These are phyloP conservation scores for Lamellibrachia luymesi DNA, from an alignment of 1,140 invertebrate species.

Conservation along the genomic window DNA sequence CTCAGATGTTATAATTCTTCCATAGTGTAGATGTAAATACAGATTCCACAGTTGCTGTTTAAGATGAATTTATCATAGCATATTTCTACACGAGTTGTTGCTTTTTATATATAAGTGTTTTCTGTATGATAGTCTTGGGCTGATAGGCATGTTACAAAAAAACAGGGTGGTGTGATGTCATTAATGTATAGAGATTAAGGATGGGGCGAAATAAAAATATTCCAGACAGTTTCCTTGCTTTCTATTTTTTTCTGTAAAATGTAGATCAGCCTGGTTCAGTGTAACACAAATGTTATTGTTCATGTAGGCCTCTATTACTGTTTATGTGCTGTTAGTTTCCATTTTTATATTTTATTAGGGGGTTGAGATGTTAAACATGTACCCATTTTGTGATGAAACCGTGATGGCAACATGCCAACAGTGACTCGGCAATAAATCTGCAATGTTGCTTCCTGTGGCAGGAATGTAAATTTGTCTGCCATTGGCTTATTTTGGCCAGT, in stretches of 20 bases:
- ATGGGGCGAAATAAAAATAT: background rate
- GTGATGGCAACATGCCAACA: too few relatives aligned
- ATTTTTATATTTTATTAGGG: background rate
- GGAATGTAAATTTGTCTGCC: too few relatives aligned
- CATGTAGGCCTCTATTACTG: background rate
- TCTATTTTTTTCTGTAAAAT: background rate
- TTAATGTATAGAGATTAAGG: background rate
- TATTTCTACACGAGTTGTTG: background rate
- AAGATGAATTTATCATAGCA: background rate
- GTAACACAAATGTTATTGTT: background rate
- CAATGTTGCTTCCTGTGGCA: too few relatives aligned
- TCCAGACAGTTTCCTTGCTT: background rate
- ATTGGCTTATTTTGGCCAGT: too few relatives aligned
- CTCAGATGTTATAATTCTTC: background rate
- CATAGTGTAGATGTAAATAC: background rate
- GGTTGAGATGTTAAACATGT: too few relatives aligned
- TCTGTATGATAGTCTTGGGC: background rate
- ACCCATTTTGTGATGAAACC: too few relatives aligned
- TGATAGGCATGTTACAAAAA: background rate
- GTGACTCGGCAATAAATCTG: too few relatives aligned
- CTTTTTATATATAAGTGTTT: background rate
- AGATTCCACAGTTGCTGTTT: background rate
- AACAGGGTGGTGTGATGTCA: background rate
- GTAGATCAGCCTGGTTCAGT: background rate
- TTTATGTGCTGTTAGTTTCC: background rate